A percentile compares a stretch with the other conserved stretches of the same genome.
These are phyloP conservation scores for Agrilus biguttatus DNA, from an alignment of 2,888 invertebrate species.

Conservation along the genomic window DNA sequence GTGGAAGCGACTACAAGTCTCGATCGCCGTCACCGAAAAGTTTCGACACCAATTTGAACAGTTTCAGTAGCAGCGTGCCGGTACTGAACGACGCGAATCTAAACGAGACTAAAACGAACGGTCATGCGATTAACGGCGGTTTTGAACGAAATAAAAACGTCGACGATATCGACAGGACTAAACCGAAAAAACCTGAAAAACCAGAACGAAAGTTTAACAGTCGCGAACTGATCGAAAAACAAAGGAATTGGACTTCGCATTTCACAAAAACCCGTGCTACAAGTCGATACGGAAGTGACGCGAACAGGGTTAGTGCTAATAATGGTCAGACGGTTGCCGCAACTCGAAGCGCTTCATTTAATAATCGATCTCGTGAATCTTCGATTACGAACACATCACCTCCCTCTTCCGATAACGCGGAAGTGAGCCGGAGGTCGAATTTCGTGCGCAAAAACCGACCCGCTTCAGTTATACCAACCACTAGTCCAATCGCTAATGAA, in stretches of 20 bases:
- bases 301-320: constrained; percentile 35
- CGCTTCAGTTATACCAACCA: constrained; percentile 24
- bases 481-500: constrained; percentile 10
- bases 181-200: constrained; percentile 57
- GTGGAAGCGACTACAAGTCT: constrained; percentile 32
- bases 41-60: constrained; percentile 36
- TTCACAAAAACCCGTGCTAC: constrained; percentile 62
- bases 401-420: constrained; percentile 31
- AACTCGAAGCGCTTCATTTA: constrained; percentile 44
- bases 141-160: constrained; percentile 8
- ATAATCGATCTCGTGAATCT: constrained; percentile 29
- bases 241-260: constrained; percentile 84
- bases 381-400: constrained; percentile 32
- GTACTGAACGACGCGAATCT: constrained; percentile 27
- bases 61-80: constrained; percentile 39
- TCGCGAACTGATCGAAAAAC: constrained; percentile 78
- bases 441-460: constrained; percentile 26
- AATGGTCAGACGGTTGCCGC: constrained; percentile 19
- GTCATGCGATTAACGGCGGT: constrained; percentile 15
- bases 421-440: constrained; percentile 25
- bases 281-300: constrained; percentile 46
- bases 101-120: constrained; percentile 17
- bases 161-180: constrained; percentile 11
- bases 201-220: constrained; percentile 71
- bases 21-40: constrained; percentile 32